Conservation (phyloP, 2,797 vertebrate species). For the Brachyalestes nurse region DNA sequence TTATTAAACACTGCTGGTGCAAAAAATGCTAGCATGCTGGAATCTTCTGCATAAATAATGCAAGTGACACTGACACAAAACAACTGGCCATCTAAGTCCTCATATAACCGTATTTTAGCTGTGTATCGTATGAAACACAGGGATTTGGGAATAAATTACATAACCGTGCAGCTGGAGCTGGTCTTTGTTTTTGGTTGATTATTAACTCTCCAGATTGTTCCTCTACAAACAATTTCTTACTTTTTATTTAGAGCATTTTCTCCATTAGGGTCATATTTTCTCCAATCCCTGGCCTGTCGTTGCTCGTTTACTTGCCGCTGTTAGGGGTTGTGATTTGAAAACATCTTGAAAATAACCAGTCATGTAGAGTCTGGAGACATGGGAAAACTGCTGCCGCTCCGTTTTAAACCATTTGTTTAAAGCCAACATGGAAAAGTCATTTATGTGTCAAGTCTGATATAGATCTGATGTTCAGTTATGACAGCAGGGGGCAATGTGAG, state of each 20-base stretch:
- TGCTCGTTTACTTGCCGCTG: background rate
- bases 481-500: constrained; percentile 3
- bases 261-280: constrained; percentile 3
- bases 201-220: background rate
- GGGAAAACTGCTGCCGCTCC: background rate
- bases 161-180: background rate
- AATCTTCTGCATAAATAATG: constrained; percentile 16
- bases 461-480: background rate
- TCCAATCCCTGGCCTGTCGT: background rate
- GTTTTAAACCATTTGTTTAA: constrained; percentile 23
- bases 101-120: background rate
- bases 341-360: constrained; percentile 21
- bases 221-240: background rate
- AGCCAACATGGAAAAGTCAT: constrained; percentile 33
- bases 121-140: background rate
- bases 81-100: constrained; percentile 2
- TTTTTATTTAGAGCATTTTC: background rate
- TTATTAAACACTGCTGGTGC: background rate
- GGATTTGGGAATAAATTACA: background rate
- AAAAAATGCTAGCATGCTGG: background rate
- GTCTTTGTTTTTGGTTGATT: too few species aligned
- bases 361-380: background rate
- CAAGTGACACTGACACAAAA: constrained; percentile 18
- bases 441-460: constrained; percentile 25
- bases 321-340: constrained; percentile 29